phyloP scores from a whole-genome alignment of 2,113 vertebrate genomes.

The Chaenocephalus aceratus region DNA sequence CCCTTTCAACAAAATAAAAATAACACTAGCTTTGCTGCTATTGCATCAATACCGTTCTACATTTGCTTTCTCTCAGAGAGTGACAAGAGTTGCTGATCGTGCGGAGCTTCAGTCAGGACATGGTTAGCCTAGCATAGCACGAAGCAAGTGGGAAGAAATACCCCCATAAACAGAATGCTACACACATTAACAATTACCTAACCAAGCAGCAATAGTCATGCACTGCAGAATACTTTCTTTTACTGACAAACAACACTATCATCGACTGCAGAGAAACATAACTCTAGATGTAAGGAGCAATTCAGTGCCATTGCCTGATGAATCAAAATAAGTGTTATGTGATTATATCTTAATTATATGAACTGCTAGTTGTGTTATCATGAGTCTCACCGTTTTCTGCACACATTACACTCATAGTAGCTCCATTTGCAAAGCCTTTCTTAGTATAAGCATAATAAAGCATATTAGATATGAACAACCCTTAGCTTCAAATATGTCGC shows the following conservation, averaged over 20 bases:
- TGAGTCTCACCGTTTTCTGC: conserved; percentile 17
- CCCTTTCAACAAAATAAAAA: too few species aligned
- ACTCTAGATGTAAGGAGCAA: not conserved
- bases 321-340: conserved; percentile 18
- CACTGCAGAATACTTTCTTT: not conserved
- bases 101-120: not conserved
- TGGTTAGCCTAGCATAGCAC: not conserved
- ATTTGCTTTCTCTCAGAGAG: not conserved
- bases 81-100: not conserved
- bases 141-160: not conserved
- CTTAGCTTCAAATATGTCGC: conserved; percentile 19
- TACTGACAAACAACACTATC: not conserved
- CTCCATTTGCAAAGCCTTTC: not conserved
- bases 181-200: not conserved
- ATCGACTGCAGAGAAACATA: not conserved
- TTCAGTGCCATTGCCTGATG: conserved; percentile 9
- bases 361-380: conserved; percentile 6
- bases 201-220: not conserved
- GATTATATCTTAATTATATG: conserved; percentile 17
- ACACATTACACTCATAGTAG: conserved; percentile 18
- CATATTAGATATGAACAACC: conserved; percentile 16
- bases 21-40: not conserved
- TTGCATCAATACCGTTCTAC: not conserved
- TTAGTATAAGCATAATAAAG: conserved; percentile 34
- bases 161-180: not conserved